These are phyloP conservation scores for Acanthisitta chloris DNA, from an alignment of 2,113 vertebrate genomes.

Conservation along the genomic window DNA sequence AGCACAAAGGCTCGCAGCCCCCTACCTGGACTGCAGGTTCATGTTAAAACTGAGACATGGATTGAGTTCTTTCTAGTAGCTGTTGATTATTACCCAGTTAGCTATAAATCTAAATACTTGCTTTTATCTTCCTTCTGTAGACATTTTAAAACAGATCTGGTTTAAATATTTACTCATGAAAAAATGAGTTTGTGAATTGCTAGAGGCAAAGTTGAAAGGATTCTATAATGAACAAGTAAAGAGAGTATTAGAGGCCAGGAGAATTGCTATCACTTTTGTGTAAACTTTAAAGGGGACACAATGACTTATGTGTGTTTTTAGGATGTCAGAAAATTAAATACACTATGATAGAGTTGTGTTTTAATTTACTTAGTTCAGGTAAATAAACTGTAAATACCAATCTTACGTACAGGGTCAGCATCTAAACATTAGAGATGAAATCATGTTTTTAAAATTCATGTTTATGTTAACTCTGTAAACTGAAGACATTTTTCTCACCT, in stretches of 20 bases:
- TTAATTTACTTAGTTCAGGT: conserved; percentile 29
- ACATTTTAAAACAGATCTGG: conserved; percentile 66
- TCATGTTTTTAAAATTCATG: not conserved
- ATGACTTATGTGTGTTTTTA: conserved; percentile 35
- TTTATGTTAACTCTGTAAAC: not conserved
- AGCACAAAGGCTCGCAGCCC: conserved; percentile 28
- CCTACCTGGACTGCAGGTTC: conserved; percentile 13
- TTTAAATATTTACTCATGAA: conserved; percentile 78
- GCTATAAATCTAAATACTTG: conserved; percentile 66
- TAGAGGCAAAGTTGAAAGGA: conserved; percentile 67
- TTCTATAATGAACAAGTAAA: conserved; percentile 65
- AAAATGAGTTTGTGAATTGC: conserved; percentile 62
- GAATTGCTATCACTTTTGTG: conserved; percentile 33
- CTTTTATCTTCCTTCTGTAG: conserved; percentile 69
- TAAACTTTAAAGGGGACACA: conserved; percentile 40
- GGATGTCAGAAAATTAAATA: conserved; percentile 48
- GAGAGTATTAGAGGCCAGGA: conserved; percentile 30
- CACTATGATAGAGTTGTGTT: conserved; percentile 2
- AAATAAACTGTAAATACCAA: conserved; percentile 42
- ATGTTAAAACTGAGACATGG: conserved; percentile 16
- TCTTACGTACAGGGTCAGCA: not conserved
- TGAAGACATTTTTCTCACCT: not conserved
- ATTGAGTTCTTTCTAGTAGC: conserved; percentile 35
- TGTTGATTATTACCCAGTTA: conserved; percentile 69
- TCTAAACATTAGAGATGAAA: not conserved